Evolutionary conservation across 2,797 vertebrate genomes (phyloP).

Genomic region (Lagorchestes hirsutus): DNA sequence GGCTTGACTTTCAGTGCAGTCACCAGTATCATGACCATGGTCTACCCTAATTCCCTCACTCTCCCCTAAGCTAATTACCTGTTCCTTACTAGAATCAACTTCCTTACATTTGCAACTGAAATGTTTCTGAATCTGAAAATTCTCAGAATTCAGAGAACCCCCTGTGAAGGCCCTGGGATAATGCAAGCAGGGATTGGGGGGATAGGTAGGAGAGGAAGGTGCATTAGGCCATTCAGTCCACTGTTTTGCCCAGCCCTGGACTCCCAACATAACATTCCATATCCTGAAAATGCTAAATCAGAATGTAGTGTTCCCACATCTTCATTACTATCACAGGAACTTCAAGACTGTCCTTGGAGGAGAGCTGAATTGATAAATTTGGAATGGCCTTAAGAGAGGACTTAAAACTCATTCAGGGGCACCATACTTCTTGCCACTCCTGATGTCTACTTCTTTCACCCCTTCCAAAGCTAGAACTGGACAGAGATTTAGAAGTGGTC

Average conservation of each 20-base stretch:
- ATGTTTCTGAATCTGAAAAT: slow-evolving; percentile 13
- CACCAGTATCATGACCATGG: neutral
- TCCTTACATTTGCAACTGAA: slow-evolving; percentile 22
- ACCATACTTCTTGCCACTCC: neutral
- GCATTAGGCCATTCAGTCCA: neutral
- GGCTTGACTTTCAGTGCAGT: neutral
- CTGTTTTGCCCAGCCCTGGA: neutral
- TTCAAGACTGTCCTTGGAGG: neutral
- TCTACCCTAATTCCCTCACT: slow-evolving; percentile 18
- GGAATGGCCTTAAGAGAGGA: neutral
- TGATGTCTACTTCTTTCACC: neutral
- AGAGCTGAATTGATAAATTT: neutral
- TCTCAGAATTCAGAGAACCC: slow-evolving; percentile 37
- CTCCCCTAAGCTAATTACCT: neutral
- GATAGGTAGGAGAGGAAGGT: neutral
- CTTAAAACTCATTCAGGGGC: neutral
- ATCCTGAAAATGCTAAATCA: neutral
- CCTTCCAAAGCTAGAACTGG: neutral
- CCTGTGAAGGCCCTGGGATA: slow-evolving; percentile 33
- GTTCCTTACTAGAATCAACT: slow-evolving; percentile 29
- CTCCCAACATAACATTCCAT: neutral
- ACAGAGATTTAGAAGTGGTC: neutral
- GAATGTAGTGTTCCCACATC: neutral
- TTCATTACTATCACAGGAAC: neutral
- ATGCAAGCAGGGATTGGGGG: neutral